phyloP scores from a whole-genome alignment of 2,797 vertebrate genomes.

The Rhabdophis nuchalis region DNA sequence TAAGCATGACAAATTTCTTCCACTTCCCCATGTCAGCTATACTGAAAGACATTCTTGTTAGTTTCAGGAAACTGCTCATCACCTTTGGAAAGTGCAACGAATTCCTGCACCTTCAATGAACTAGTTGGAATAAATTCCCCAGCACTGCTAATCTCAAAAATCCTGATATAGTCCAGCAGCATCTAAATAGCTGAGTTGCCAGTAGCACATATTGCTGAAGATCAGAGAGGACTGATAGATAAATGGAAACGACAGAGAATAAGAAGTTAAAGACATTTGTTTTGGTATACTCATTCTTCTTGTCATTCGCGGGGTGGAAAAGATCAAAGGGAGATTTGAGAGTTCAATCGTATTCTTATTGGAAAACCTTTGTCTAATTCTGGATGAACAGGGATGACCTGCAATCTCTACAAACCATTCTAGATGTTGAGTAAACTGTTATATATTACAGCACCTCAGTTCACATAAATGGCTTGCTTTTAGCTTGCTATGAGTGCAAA shows the following conservation, averaged over 20 bases:
- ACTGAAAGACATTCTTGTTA: not conserved
- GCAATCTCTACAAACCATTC: not conserved
- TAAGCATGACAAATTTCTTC: slow-evolving; percentile 9
- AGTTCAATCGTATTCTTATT: not conserved
- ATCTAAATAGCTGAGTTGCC: not conserved
- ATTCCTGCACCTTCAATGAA: not conserved
- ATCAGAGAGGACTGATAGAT: not conserved
- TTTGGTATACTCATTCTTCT: too few species aligned
- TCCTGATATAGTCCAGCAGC: not conserved
- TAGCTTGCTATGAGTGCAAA: not conserved
- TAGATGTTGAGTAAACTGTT: not conserved
- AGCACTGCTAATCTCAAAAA: not conserved
- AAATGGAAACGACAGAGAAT: not conserved
- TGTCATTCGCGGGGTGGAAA: not conserved
- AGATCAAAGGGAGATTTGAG: not conserved
- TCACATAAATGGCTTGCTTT: not conserved
- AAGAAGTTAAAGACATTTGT: not conserved
- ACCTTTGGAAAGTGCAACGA: not conserved
- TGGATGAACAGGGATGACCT: not conserved
- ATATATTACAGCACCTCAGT: not conserved
- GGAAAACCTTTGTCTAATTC: not conserved
- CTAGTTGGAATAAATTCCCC: not conserved
- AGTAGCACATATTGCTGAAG: not conserved
- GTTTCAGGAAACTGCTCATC: not conserved
- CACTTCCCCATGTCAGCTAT: not conserved